Base-by-base conservation (phyloP, 2,797 vertebrate species). In the Tarsius wallacei region DNA sequence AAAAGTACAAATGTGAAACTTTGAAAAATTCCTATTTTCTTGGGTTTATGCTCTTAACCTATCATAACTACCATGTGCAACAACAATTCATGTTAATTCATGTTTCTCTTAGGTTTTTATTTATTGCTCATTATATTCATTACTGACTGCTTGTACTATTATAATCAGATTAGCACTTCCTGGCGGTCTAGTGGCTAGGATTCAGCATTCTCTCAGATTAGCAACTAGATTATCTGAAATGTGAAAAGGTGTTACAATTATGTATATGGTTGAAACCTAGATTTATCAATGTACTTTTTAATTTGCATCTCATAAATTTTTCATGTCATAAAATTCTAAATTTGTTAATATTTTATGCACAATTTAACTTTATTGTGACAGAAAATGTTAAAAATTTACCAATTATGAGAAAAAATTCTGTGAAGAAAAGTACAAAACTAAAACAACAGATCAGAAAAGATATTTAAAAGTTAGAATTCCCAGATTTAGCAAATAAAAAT, bases 351-450 rank as follows among this genome's bases (percentile, higher is more conserved):
- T 86, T 70, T 96, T 78, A 57, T 76, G 42, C 0, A 73, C 19
- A 86, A 82, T 71, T 83, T 94, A 61, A 74, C 9, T 47, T 93
- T 82, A 89, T 26, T 68, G 59, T 77, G 21, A 28, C 22, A 84
- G 13, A 73, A 93, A 59, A 92, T 51, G 9, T n/a, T 73, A 26
- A 85, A 47, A 89, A 86, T 73, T 87, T 77, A 53, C 1, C 21
- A 97, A 47, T 91, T 84, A n/a, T 33, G 26, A 89, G 71, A 63
- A 94, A 96, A 89, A 53, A 10, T 77, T n/a, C 53, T 91, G 61
- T 76, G 24, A 80, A 21, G 36, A 53, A 96, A 96, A 73, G n/a
- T 64, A 57, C 4, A 93, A 93, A 96, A 71, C 28, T 36, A 64
- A 97, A 70, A 70, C 4, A 87, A 53, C 49, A 87, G 15, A 31